Evolutionary conservation across 2,113 vertebrate species (phyloP).

Genomic region (Pheucticus melanocephalus): DNA sequence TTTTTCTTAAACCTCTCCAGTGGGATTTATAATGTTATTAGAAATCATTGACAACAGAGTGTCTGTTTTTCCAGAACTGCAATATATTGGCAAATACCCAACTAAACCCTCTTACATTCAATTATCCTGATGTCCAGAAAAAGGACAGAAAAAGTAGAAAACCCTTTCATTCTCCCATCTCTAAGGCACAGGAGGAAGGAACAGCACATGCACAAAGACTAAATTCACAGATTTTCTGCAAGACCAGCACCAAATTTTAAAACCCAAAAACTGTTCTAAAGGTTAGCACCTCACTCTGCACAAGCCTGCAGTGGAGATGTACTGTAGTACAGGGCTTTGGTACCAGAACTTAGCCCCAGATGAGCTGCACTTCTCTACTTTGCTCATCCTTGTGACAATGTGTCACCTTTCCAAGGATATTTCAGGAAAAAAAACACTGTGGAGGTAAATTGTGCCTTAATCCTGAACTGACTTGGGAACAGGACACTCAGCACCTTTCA

Average conservation of each 20-base stretch:
- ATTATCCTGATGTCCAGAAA: background rate
- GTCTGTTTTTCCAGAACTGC: background rate
- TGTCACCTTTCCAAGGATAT: background rate
- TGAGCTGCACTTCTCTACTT: background rate
- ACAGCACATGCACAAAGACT: background rate
- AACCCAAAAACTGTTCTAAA: background rate
- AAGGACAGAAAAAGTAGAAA: background rate
- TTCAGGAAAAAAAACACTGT: background rate
- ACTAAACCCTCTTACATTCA: background rate
- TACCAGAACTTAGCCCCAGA: background rate
- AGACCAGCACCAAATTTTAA: background rate
- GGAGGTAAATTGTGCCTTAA: background rate
- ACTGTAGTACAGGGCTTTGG: background rate
- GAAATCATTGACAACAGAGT: background rate
- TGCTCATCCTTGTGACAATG: background rate
- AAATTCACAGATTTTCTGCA: background rate
- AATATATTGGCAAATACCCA: background rate
- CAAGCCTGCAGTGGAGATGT: background rate
- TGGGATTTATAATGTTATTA: background rate
- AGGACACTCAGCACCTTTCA: background rate
- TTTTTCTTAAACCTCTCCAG: background rate
- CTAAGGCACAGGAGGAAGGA: background rate
- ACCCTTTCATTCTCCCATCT: background rate
- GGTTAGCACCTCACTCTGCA: background rate
- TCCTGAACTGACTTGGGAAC: background rate